Conservation (phyloP, 2,113 vertebrate species). For the Ardeotis arabs region DNA sequence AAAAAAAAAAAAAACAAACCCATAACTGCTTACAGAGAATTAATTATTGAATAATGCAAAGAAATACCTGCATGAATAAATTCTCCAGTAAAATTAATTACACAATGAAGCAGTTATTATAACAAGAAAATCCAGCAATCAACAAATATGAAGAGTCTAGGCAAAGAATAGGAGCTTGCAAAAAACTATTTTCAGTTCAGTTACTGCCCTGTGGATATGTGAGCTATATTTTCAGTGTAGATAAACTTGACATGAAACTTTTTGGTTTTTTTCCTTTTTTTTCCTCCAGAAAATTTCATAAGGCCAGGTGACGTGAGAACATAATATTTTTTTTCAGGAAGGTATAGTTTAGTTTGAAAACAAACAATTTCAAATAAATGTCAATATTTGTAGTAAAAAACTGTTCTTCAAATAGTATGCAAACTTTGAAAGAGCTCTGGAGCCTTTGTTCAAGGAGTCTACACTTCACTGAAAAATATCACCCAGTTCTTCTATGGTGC, state of each 20-base stretch:
- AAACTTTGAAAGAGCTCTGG: neutral
- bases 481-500: neutral
- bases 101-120: neutral
- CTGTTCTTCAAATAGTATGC: neutral
- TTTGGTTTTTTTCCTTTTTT: neutral
- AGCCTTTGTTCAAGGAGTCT: neutral
- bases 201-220: neutral
- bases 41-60: conserved; percentile 9
- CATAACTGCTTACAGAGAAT: neutral
- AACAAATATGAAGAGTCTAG: neutral
- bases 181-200: neutral
- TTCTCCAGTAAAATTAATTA: neutral
- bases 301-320: neutral
- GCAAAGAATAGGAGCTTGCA: neutral
- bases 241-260: neutral
- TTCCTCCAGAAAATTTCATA: neutral
- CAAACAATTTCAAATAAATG: neutral
- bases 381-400: neutral
- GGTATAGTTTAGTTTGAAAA: neutral
- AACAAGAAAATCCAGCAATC: neutral
- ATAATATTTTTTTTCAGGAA: fast-evolving
- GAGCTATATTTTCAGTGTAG: neutral
- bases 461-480: neutral
- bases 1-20: no score
- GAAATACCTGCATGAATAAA: neutral